A percentile compares a stretch with the other conserved stretches of the same genome.
Evolutionary conservation across 2,797 vertebrate genomes (phyloP).

Genomic region (Pseudochaenichthys georgianus): DNA sequence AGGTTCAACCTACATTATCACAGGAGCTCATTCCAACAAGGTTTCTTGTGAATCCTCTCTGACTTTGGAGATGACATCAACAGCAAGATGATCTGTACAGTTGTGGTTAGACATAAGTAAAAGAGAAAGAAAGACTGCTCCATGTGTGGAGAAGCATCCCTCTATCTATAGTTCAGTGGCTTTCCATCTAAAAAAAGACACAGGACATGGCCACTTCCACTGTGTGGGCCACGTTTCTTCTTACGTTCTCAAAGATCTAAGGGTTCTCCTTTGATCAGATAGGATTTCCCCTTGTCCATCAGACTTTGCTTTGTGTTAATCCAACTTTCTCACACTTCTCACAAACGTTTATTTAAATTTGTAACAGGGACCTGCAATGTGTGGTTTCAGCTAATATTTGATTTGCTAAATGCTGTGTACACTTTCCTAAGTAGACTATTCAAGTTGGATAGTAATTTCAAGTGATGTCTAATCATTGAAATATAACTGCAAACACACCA

Average conservation of each 20-base stretch:
- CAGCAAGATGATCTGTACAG: constrained; percentile 32
- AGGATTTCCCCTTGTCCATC: constrained; percentile 55
- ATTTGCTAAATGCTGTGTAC: neutral
- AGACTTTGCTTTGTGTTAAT: constrained; percentile 17
- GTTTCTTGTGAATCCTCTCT: constrained; percentile 5
- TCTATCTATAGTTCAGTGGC: constrained; percentile 85
- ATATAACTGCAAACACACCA: constrained; percentile 35
- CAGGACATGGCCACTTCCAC: constrained; percentile 75
- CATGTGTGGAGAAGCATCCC: constrained; percentile 68
- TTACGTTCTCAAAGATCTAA: constrained; percentile 58
- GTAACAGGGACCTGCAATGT: neutral
- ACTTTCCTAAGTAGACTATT: neutral
- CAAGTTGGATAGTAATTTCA: constrained; percentile 1
- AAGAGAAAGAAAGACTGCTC: constrained; percentile 52
- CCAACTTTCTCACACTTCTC: constrained; percentile 18
- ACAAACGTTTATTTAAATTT: constrained; percentile 19
- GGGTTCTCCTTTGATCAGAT: constrained; percentile 43
- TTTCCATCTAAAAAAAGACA: constrained; percentile 82
- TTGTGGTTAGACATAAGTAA: constrained; percentile 39
- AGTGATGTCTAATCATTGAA: constrained; percentile 8
- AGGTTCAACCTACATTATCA: constrained; percentile 47
- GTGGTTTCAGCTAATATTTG: neutral
- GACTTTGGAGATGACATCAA: constrained; percentile 32
- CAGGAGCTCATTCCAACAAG: constrained; percentile 26
- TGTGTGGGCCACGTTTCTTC: constrained; percentile 60